Base-by-base conservation (phyloP, 2,888 invertebrate species). In the Hedychridium roseum region DNA sequence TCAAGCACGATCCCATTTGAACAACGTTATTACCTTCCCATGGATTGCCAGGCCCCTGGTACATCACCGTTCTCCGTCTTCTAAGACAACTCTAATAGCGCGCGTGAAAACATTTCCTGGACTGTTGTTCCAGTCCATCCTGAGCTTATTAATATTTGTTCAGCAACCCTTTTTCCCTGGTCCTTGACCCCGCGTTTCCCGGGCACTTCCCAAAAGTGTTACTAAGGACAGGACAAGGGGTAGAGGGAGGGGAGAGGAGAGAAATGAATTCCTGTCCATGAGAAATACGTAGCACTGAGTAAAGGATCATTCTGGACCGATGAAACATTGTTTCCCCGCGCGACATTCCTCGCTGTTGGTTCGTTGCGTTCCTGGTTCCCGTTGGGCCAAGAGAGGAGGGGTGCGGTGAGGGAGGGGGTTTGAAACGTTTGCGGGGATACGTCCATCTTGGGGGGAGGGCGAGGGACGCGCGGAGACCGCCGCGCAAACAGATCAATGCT, bases 401-500 rank as follows among this genome's bases (percentile, higher is more conserved):
- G n/a, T n/a, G n/a, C n/a, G n/a, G n/a, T n/a, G n/a, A n/a, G n/a
- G n/a, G n/a, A n/a, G n/a, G n/a, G n/a, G n/a, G n/a, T n/a, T n/a
- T n/a, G n/a, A n/a, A n/a, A n/a, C n/a, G n/a, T n/a, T n/a, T n/a
- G n/a, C n/a, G n/a, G n/a, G n/a, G n/a, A 76, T 73, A 74, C 75
- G 76, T 76, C 76, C 76, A 77, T 77, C 76, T 78, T 77, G 64
- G 64, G 65, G 60, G 63, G 60, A 65, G 60, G 63, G 60, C 63
- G 66, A 68, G 59, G 64, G 65, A 57, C 54, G 66, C 54, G 64
- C 50, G 53, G 57, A 46, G 57, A 60, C 50, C 64, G 70, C 64
- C 74, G 72, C 71, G 75, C 78, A 76, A 77, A 77, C 78, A 78
- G 78, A 78, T 77, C 78, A 78, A 78, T 77, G 77, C 76, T 78